Percentiles rank a stretch among this genome's conserved stretches.
phyloP scores from a whole-genome alignment of 1,140 invertebrate genomes.

The Saccostrea echinata region DNA sequence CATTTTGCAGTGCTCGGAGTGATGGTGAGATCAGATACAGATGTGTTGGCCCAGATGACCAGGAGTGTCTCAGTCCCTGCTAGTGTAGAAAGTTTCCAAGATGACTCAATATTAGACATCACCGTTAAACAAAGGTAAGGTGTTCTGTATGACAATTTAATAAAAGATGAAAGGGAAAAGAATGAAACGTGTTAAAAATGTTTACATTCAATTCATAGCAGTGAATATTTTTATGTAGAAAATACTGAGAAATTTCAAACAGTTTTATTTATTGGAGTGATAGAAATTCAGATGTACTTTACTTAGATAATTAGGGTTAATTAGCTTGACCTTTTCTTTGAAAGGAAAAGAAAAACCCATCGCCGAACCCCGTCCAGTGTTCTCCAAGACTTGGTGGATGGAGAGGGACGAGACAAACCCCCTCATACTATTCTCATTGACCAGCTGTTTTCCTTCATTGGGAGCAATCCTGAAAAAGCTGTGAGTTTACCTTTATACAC shows the following conservation, averaged over 20 bases:
- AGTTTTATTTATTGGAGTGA: too few relatives aligned
- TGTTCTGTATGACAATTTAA: not conserved
- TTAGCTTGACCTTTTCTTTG: not conserved
- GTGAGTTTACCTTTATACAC: slow-evolving; percentile 63
- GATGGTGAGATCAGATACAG: slow-evolving; percentile 77
- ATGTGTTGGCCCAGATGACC: slow-evolving; percentile 64
- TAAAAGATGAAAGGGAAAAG: too few relatives aligned
- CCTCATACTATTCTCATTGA: slow-evolving; percentile 76
- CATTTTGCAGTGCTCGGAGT: slow-evolving; percentile 57
- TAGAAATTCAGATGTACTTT: too few relatives aligned
- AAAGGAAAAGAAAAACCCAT: slow-evolving; percentile 58
- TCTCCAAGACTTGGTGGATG: slow-evolving; percentile 73
- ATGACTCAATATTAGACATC: slow-evolving; percentile 73
- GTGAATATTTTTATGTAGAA: too few relatives aligned
- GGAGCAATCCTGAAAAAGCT: slow-evolving; percentile 77
- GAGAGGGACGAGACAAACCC: slow-evolving; percentile 69
- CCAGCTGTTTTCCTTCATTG: slow-evolving; percentile 79
- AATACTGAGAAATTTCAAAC: too few relatives aligned
- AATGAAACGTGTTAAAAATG: too few relatives aligned
- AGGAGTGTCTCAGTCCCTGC: slow-evolving; percentile 75
- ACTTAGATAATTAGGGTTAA: too few relatives aligned
- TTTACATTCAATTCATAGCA: too few relatives aligned
- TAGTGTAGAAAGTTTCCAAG: slow-evolving; percentile 67
- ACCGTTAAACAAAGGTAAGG: slow-evolving; percentile 65
- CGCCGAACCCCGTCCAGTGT: slow-evolving; percentile 66